Base-by-base conservation (phyloP, 2,113 vertebrate species). In the Megaleporinus macrocephalus region DNA sequence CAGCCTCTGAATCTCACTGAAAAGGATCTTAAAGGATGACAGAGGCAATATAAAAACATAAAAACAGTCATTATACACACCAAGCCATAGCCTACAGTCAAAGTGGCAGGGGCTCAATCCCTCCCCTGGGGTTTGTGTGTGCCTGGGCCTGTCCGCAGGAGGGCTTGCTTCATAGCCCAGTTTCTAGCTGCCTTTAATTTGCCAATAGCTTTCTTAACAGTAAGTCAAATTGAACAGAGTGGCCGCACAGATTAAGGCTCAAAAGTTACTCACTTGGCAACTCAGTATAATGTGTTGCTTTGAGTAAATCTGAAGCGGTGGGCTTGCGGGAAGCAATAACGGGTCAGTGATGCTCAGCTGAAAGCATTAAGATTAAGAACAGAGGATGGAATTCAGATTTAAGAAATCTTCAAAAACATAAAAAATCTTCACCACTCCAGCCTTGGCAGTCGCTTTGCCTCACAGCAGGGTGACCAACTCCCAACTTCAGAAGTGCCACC, bases 401-500 rank as follows among this genome's bases (percentile, higher is more conserved):
- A 53, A 30, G 20, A 73, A 49, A 49, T 13, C 47, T 49, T 15
- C 10, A 15, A 55, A 55, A 55, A 55, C 20, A 59, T 7, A 59
- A n/a, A 24, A 59, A 24, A 61, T 24, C 22, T 24, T 61, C 57
- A 26, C n/a, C 57, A 26, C 57, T 70, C 44, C 22, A 44, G 66
- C 65, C 36, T 36, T 68, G 30, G 29, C 24, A 20, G 36, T 41
- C 20, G 65, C 65, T 68, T 30, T 68, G 65, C 33, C 66, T 70
- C 66, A 70, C 66, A 70, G 33, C 66, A 70, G 30, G 66, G 66
- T 44, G 7, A n/a, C 66, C 33, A 14, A 2, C 66, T 70, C 22
- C 20, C 66, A 70, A 44, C 66, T 70, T 70, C 33, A 44, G 18
- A 70, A 44, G 33, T 70, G 66, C 66, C 33, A 44, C 33, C 66